Percentiles rank a stretch among this genome's conserved stretches.
Conservation (phyloP, 2,113 vertebrate genomes). For the Plectropomus leopardus region DNA sequence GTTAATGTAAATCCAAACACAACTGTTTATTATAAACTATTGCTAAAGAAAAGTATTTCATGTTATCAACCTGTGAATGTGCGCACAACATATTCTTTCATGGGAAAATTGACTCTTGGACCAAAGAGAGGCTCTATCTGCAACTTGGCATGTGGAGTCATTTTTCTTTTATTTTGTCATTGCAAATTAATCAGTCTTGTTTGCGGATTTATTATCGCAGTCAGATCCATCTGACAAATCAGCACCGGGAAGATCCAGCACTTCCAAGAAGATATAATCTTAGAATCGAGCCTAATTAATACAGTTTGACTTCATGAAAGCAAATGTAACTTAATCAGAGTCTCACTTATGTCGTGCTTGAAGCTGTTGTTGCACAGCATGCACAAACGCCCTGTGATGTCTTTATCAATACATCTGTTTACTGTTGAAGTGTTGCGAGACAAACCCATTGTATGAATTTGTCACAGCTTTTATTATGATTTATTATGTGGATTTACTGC, state of each 20-base stretch:
- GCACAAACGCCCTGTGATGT: not conserved
- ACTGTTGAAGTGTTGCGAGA: conserved; percentile 7
- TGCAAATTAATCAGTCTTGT: not conserved
- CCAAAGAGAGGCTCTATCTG: too few relatives aligned
- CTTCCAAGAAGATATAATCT: not conserved
- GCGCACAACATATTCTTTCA: too few relatives aligned
- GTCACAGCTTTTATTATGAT: not conserved
- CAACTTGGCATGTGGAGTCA: too few relatives aligned
- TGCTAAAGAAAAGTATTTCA: too few relatives aligned
- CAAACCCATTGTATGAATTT: not conserved
- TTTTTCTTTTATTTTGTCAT: not conserved
- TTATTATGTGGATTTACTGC: not conserved
- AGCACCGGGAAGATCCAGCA: too few relatives aligned
- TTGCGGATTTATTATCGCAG: not conserved
- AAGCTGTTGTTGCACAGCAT: not conserved
- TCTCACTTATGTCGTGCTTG: not conserved
- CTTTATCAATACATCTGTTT: conserved; percentile 50
- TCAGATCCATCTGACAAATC: not conserved
- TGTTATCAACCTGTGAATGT: too few relatives aligned
- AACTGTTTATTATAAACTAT: too few relatives aligned
- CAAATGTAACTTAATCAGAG: too few relatives aligned
- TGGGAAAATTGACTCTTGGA: too few relatives aligned
- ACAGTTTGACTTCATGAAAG: not conserved
- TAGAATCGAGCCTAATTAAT: not conserved
- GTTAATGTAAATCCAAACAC: too few relatives aligned